A percentile compares a stretch with the other conserved stretches of the same genome.
phyloP scores from a whole-genome alignment of 2,113 vertebrate genomes.

The Stercorarius parasiticus region DNA sequence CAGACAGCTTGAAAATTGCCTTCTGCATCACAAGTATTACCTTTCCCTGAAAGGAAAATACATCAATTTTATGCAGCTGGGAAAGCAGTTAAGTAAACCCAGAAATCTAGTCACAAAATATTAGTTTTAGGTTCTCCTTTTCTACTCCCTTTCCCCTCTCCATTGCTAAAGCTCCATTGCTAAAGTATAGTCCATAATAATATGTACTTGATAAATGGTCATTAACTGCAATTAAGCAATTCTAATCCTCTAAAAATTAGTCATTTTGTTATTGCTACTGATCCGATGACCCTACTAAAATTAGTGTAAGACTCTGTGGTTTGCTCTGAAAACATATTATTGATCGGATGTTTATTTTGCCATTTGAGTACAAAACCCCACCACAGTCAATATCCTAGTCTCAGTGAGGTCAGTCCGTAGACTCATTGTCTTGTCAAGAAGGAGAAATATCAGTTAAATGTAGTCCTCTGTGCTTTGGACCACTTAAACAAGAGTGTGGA shows the following conservation, averaged over 20 bases:
- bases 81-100: background rate
- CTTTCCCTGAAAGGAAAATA: background rate
- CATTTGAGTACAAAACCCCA: conserved; percentile 6
- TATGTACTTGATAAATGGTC: background rate
- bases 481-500: background rate
- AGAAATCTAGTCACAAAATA: background rate
- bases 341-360: background rate
- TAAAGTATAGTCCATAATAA: background rate
- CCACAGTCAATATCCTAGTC: conserved; percentile 1
- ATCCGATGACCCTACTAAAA: conserved; percentile 34
- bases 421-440: background rate
- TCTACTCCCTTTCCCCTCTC: background rate
- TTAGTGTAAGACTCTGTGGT: background rate
- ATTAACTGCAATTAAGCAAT: conserved; percentile 15
- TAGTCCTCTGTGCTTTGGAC: background rate
- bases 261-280: background rate
- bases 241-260: conserved; percentile 31
- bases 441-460: background rate
- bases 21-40: conserved; percentile 34
- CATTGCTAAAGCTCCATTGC: background rate
- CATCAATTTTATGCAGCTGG: background rate
- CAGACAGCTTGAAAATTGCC: conserved; percentile 21
- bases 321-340: conserved; percentile 19
- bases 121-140: background rate
- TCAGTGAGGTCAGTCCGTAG: background rate